Percentiles rank a stretch among this genome's conserved stretches.
Conservation (phyloP, 2,888 invertebrate genomes). For the Cephus spinipes region DNA sequence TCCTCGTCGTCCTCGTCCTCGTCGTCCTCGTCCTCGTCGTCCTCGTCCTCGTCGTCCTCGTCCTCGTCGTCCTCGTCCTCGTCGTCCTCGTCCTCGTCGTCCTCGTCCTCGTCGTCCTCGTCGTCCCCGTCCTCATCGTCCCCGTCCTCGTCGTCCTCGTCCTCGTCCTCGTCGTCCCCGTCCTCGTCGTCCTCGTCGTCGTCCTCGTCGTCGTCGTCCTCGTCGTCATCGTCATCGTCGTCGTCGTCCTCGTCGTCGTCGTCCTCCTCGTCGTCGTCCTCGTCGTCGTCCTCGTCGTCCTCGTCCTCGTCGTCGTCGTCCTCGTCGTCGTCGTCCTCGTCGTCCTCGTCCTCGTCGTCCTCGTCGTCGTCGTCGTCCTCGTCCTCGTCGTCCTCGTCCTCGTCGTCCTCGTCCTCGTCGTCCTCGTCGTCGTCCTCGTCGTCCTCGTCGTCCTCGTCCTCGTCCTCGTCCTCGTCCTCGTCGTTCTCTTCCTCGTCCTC, state of each 20-base stretch:
- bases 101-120: neutral
- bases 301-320: neutral
- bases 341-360: neutral
- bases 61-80: slow-evolving; percentile 1
- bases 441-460: slow-evolving; percentile 1
- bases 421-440: neutral
- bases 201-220: neutral
- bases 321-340: neutral
- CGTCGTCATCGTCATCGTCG: neutral
- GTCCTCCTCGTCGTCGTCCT: neutral
- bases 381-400: slow-evolving; percentile 3
- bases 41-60: slow-evolving; percentile 6
- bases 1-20: neutral
- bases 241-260: no score
- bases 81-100: neutral
- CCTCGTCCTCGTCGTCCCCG: no score
- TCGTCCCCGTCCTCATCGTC: no score
- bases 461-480: no score
- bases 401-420: slow-evolving; percentile 3
- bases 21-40: neutral
- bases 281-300: neutral
- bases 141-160: no score
- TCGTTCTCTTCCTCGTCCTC: no score
- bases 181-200: neutral
- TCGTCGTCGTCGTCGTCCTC: neutral